These are phyloP conservation scores for Caracal caracal DNA, from an alignment of 2,113 vertebrate species.

Conservation along the genomic window DNA sequence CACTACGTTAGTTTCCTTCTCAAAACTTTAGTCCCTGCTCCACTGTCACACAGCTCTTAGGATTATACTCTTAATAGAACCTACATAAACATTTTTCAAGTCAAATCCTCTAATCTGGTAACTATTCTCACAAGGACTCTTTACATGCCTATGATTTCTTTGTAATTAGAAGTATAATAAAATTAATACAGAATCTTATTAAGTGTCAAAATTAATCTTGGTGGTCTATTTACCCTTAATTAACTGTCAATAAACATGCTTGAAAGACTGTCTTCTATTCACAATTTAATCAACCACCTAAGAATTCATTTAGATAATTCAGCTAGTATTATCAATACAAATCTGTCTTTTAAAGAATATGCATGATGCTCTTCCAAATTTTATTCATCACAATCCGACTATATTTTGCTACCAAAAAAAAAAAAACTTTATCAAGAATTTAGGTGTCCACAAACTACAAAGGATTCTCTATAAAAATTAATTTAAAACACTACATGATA, in stretches of 20 bases:
- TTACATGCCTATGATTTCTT: background rate
- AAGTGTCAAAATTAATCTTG: constrained; percentile 42
- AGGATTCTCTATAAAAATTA: background rate
- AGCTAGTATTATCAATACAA: background rate
- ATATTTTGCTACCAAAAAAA: background rate
- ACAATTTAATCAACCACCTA: constrained; percentile 37
- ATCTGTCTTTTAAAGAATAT: constrained; percentile 5
- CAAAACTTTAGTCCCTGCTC: background rate
- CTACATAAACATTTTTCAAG: background rate
- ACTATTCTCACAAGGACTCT: background rate
- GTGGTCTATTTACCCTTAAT: background rate
- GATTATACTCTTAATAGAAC: constrained; percentile 23
- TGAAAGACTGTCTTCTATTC: background rate
- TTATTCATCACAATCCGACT: constrained; percentile 28
- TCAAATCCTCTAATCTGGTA: constrained; percentile 7
- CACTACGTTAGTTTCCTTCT: constrained; percentile 3
- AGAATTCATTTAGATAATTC: constrained; percentile 16
- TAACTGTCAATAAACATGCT: constrained; percentile 42
- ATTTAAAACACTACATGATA: constrained; percentile 27
- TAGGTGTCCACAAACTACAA: constrained; percentile 36
- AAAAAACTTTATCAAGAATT: background rate
- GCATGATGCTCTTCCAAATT: background rate
- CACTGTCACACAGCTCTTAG: background rate
- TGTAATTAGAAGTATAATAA: background rate
- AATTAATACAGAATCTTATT: constrained; percentile 3